Evolutionary conservation across 2,888 invertebrate genomes (phyloP), one percentile per base, ranked within the genome.

Genomic region (Itoplectis maculator): DNA sequence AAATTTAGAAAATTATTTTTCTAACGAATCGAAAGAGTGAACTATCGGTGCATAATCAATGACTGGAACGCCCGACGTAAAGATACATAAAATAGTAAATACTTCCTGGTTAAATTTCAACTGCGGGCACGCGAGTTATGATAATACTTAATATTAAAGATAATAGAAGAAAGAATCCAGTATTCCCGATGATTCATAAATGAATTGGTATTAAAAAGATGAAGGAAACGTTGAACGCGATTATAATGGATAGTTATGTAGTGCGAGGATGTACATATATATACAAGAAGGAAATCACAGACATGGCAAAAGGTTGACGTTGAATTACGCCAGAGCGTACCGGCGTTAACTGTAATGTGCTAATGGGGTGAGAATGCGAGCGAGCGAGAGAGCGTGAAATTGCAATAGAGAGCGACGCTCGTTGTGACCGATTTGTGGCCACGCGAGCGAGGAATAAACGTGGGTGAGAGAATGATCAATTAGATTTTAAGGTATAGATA

Each of bases 401-500:
- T 80, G 83, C 83, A 83, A 83, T 83, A 83, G 77, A 86, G 59
- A 85, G 70, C 42, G 29, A 68, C 11, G 56, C 65, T 63, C 49
- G 66, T 82, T 74, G 79, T 83, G 80, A 69, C 75, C 72, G 79
- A 81, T 68, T 84, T 85, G 72, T 76, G 78, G 78, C 77, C 63
- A 68, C 42, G 74, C 77, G 74, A 85, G 82, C 78, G 81, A 85
- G 85, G 80, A 83, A 86, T 87, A 79, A 87, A 85, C 51, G 76
- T 84, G 82, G 83, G 82, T 83, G 70, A 73, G 84, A 84, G 85
- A 86, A 84, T 81, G 85, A 79, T 78, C 84, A 82, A 79, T 87
- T 85, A 88, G 80, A 84, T 85, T 86, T 81, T 85, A 87, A 86
- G 87, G 87, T 76, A 89, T 87, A 88, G 86, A 89, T 92, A 89